phyloP scores from a whole-genome alignment of 2,113 vertebrate species.

The Tinamus guttatus region DNA sequence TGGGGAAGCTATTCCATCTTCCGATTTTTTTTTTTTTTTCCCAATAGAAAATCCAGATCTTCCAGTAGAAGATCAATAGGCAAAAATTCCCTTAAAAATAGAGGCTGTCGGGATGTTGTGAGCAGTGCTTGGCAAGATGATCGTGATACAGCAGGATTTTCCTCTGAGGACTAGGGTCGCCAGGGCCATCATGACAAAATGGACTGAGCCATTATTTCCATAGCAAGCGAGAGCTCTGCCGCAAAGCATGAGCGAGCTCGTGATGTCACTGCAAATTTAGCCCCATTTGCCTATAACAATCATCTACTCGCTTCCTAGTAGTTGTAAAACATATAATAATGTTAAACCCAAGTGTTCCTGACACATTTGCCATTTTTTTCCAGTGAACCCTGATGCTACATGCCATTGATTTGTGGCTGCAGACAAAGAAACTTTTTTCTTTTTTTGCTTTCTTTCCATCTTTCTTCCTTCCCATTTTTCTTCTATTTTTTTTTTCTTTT shows the following conservation, averaged over 20 bases:
- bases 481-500: neutral
- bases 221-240: conserved; percentile 37
- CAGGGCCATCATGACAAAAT: conserved; percentile 57
- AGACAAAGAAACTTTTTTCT: conserved; percentile 5
- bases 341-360: conserved; percentile 30
- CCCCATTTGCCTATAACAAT: conserved; percentile 12
- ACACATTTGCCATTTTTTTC: conserved; percentile 51
- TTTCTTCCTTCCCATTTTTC: neutral
- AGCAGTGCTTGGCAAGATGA: conserved; percentile 23
- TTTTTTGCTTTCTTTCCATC: neutral
- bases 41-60: neutral
- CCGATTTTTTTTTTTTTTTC: neutral
- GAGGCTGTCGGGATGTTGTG: conserved; percentile 14
- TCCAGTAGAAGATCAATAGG: neutral
- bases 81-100: conserved; percentile 38
- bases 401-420: conserved; percentile 38
- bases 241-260: conserved; percentile 22
- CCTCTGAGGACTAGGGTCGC: conserved; percentile 62
- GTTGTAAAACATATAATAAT: conserved; percentile 35
- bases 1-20: conserved; percentile 20
- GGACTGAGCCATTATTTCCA: conserved; percentile 42
- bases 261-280: conserved; percentile 47
- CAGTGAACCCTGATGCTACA: conserved; percentile 13
- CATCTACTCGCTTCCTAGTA: conserved; percentile 21
- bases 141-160: conserved; percentile 20